These are phyloP conservation scores for Cyclophora punctaria DNA, from an alignment of 2,888 invertebrate genomes.

Conservation along the genomic window DNA sequence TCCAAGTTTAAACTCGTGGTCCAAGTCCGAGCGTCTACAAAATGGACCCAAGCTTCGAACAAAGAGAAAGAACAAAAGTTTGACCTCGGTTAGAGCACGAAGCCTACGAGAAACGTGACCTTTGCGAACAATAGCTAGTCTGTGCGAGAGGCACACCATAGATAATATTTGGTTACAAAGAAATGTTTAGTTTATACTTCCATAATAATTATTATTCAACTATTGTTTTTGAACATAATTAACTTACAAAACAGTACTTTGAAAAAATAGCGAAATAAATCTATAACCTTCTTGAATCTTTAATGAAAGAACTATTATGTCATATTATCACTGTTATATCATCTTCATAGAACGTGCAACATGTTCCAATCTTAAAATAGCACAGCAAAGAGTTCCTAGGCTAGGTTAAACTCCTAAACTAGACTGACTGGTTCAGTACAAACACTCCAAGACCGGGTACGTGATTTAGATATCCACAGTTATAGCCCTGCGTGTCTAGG, in stretches of 20 bases:
- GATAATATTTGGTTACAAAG: too few relatives aligned
- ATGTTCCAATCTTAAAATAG: conserved; percentile 40
- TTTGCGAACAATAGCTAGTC: conserved; percentile 48
- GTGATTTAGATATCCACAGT: conserved; percentile 31
- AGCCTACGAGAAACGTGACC: conserved; percentile 36
- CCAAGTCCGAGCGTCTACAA: too few relatives aligned
- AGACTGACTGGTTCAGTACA: conserved; percentile 45
- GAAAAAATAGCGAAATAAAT: too few relatives aligned
- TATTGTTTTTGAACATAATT: too few relatives aligned
- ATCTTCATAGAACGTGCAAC: conserved; percentile 10
- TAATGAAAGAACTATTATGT: too few relatives aligned
- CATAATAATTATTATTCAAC: too few relatives aligned
- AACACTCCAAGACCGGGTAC: conserved; percentile 27
- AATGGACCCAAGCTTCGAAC: conserved; percentile 8
- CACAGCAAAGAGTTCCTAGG: conserved; percentile 31
- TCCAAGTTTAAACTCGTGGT: not conserved
- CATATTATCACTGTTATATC: too few relatives aligned
- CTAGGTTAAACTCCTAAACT: conserved; percentile 33
- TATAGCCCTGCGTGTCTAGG: not conserved
- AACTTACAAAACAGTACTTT: too few relatives aligned
- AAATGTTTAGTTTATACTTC: too few relatives aligned
- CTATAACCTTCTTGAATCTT: too few relatives aligned
- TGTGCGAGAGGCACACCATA: conserved; percentile 1
- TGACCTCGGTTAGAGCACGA: conserved; percentile 34
- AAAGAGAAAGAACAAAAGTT: conserved; percentile 34